Conservation (phyloP, 2,888 invertebrate species). For the Carpatolechia fugitivella region DNA sequence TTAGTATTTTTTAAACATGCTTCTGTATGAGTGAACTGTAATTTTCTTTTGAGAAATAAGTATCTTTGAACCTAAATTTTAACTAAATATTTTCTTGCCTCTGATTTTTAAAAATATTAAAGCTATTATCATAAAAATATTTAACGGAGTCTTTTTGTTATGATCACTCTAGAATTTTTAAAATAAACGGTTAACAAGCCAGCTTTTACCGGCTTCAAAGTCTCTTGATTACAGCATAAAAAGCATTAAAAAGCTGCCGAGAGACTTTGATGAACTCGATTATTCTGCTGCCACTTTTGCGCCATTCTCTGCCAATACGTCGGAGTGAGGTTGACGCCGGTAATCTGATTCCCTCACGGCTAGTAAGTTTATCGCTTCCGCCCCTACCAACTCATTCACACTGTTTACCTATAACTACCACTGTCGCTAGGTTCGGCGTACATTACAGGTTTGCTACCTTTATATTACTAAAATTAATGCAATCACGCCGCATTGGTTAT, state of each 20-base stretch:
- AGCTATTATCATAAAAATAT: too few relatives aligned
- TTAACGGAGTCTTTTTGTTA: too few relatives aligned
- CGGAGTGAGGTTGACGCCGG: slow-evolving; percentile 47
- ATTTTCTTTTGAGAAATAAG: too few relatives aligned
- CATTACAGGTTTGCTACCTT: slow-evolving; percentile 1
- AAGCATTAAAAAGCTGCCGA: neutral
- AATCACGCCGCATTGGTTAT: slow-evolving; percentile 3
- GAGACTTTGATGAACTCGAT: slow-evolving; percentile 23
- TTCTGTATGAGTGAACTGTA: too few relatives aligned
- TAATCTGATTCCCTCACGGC: slow-evolving; percentile 68
- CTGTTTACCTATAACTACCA: neutral
- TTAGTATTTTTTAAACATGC: too few relatives aligned
- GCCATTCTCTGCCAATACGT: slow-evolving; percentile 55
- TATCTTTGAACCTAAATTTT: too few relatives aligned
- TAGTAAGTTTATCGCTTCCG: slow-evolving; percentile 63
- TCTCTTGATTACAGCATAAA: slow-evolving; percentile 1
- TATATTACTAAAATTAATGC: neutral
- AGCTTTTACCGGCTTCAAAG: too few relatives aligned
- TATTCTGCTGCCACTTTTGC: slow-evolving; percentile 45
- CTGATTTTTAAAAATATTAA: too few relatives aligned
- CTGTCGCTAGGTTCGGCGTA: neutral
- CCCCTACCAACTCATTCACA: slow-evolving; percentile 30
- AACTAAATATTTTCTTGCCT: too few relatives aligned
- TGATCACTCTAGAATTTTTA: too few relatives aligned
- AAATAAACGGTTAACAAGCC: too few relatives aligned